phyloP scores from a whole-genome alignment of 2,888 invertebrate genomes.

The Lottia gigantea region DNA sequence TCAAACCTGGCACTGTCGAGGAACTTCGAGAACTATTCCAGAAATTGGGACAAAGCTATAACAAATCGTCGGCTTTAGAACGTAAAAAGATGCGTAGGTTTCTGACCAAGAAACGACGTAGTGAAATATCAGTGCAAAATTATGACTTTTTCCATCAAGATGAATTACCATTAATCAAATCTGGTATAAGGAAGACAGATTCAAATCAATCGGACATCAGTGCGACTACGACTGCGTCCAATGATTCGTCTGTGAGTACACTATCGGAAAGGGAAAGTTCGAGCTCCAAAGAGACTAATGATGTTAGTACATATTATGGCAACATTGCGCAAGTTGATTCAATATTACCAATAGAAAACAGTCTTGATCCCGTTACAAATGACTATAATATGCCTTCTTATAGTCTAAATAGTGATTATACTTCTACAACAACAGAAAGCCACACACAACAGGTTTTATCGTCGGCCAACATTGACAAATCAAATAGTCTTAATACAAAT shows the following conservation, averaged over 20 bases:
- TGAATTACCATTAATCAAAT: no score
- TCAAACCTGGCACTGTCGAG: constrained; percentile 43
- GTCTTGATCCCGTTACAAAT: neutral
- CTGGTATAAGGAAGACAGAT: neutral
- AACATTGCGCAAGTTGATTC: neutral
- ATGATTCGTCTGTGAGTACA: neutral
- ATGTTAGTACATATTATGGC: neutral
- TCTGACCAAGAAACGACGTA: neutral
- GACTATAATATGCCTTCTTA: neutral
- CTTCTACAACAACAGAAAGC: neutral
- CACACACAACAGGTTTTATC: neutral
- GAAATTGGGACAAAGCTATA: constrained; percentile 19
- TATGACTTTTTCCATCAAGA: neutral
- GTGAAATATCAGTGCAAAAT: neutral
- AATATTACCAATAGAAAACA: neutral
- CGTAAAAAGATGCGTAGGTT: neutral
- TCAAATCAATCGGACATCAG: neutral
- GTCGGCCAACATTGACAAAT: neutral
- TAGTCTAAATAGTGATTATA: neutral
- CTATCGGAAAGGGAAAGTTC: neutral
- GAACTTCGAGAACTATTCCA: constrained; percentile 37
- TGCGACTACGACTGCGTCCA: neutral
- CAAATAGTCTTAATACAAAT: neutral
- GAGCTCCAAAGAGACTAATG: neutral
- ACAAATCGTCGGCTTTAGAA: constrained; percentile 19